A percentile compares a stretch with the other conserved stretches of the same genome.
phyloP scores from a whole-genome alignment of 2,797 vertebrate species.

The Thalassophryne amazonica region DNA sequence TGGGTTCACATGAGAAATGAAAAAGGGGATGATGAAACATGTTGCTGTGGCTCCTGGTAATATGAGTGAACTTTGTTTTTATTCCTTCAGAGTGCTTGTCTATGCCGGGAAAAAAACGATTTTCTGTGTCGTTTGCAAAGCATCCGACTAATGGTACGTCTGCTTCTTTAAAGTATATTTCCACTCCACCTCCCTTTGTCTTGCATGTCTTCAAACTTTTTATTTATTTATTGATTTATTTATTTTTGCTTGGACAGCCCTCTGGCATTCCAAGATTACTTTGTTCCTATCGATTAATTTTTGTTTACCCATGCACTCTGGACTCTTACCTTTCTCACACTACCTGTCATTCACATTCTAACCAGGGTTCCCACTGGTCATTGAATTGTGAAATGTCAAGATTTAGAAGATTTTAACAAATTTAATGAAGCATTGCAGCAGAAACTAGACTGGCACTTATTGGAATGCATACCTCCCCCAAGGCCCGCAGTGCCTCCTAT shows the following conservation, averaged over 20 bases:
- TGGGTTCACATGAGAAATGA: constrained; percentile 26
- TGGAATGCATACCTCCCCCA: too few species aligned
- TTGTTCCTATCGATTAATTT: constrained; percentile 14
- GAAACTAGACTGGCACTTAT: too few species aligned
- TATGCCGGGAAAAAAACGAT: constrained; percentile 99
- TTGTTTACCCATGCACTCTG: constrained; percentile 52
- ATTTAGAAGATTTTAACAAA: constrained; percentile 14
- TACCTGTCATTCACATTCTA: constrained; percentile 68
- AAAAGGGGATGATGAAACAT: constrained; percentile 36
- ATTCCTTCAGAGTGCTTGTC: constrained; percentile 99
- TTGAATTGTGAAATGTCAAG: constrained; percentile 1
- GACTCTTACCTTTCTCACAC: constrained; percentile 62
- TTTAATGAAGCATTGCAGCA: neutral
- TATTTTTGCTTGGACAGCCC: constrained; percentile 50
- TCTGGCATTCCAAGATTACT: constrained; percentile 59
- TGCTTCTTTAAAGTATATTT: constrained; percentile 95
- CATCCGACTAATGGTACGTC: constrained; percentile 99
- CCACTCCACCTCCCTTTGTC: constrained; percentile 80
- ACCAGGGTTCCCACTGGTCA: constrained; percentile 68
- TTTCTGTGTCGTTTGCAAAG: constrained; percentile 99
- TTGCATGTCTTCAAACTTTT: constrained; percentile 80
- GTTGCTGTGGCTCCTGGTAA: constrained; percentile 77
- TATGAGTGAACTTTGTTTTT: constrained; percentile 90
- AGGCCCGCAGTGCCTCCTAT: too few species aligned
- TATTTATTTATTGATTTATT: constrained; percentile 42